A percentile compares a stretch with the other conserved stretches of the same genome.
These are phyloP conservation scores for Eclectus roratus DNA, from an alignment of 2,113 vertebrate genomes.

Conservation along the genomic window DNA sequence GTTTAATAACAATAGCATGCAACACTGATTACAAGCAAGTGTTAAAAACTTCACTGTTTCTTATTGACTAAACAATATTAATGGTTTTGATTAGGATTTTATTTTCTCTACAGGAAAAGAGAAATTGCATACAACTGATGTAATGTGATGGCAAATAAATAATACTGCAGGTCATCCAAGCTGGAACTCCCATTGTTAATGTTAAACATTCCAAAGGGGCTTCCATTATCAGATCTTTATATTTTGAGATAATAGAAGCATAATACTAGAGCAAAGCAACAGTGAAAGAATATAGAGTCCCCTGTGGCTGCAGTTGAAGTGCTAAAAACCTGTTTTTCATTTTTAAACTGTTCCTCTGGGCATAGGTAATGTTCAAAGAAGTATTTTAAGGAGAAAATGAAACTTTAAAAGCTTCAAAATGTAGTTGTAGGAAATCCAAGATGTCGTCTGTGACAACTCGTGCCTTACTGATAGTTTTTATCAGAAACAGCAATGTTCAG, in stretches of 20 bases:
- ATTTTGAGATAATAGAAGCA: conserved; percentile 48
- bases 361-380: conserved; percentile 52
- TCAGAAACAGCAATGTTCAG: neutral
- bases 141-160: neutral
- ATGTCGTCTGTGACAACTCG: conserved; percentile 21
- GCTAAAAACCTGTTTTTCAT: conserved; percentile 60
- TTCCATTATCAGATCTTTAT: conserved; percentile 21
- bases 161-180: neutral
- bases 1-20: neutral
- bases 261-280: conserved; percentile 47
- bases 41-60: neutral
- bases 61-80: neutral
- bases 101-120: neutral
- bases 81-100: neutral
- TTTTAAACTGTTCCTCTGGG: conserved; percentile 62
- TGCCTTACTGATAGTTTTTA: conserved; percentile 8
- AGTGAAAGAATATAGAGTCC: conserved; percentile 35
- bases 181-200: neutral
- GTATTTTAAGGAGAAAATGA: conserved; percentile 59
- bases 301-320: conserved; percentile 44
- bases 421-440: conserved; percentile 42
- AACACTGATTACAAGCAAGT: neutral
- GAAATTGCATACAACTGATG: neutral
- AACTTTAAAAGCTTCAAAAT: conserved; percentile 61
- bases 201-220: neutral